Conservation (phyloP, 2,113 vertebrate genomes). For the Gallinago undulata region DNA sequence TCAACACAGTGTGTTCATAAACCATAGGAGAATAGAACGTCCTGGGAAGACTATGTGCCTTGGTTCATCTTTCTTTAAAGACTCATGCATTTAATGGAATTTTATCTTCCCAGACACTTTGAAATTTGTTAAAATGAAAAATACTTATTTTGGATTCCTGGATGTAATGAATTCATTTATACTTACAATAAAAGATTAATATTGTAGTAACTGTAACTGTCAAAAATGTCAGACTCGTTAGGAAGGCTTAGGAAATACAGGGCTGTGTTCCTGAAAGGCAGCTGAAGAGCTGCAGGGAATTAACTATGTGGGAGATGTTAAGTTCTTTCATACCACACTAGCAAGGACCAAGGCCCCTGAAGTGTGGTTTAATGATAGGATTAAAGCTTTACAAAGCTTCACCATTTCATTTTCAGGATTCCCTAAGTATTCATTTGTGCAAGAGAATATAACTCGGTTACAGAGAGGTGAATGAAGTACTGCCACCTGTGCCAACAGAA, state of each 20-base stretch:
- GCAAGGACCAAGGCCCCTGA: background rate
- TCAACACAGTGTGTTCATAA: background rate
- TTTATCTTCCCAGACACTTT: background rate
- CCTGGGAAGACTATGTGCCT: background rate
- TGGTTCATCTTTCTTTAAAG: background rate
- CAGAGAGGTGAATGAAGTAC: background rate
- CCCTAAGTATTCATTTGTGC: background rate
- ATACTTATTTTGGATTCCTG: background rate
- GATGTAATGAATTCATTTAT: background rate
- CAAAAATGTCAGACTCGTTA: background rate
- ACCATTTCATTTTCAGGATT: background rate
- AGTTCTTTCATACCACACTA: background rate
- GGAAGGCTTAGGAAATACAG: background rate
- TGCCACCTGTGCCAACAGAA: background rate
- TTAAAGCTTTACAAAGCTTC: background rate
- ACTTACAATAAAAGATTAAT: background rate
- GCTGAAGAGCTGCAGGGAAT: background rate
- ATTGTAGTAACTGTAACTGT: background rate
- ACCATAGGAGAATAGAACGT: background rate
- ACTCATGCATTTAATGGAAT: background rate
- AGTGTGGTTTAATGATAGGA: background rate
- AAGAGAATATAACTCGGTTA: background rate
- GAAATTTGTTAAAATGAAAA: constrained; percentile 11
- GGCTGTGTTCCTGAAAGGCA: background rate
- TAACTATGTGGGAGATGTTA: background rate